These are phyloP conservation scores for Scyliorhinus canicula DNA, from an alignment of 2,797 vertebrate species.

Conservation along the genomic window DNA sequence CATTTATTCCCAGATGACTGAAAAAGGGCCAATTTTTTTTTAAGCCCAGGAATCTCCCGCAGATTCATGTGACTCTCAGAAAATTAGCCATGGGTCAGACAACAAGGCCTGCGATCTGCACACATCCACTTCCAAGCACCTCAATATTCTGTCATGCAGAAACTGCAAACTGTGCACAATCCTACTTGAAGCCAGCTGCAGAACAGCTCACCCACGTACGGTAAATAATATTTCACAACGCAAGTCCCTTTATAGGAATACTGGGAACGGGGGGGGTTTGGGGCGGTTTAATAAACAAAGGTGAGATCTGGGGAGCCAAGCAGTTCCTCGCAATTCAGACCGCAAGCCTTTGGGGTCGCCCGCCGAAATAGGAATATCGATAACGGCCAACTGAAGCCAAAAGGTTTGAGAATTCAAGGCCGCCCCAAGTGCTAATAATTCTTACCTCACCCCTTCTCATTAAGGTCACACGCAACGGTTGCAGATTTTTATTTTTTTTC, in stretches of 20 bases:
- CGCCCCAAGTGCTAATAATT: neutral
- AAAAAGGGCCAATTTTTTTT: conserved; percentile 46
- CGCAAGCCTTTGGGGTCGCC: neutral
- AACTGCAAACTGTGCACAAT: conserved; percentile 44
- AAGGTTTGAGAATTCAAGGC: neutral
- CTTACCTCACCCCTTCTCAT: neutral
- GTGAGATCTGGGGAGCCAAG: conserved; percentile 40
- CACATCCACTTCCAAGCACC: conserved; percentile 46
- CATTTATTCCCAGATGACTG: conserved; percentile 52
- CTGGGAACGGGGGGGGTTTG: conserved; percentile 37
- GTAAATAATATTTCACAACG: conserved; percentile 11
- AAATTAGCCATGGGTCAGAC: conserved; percentile 57
- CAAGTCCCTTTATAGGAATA: neutral
- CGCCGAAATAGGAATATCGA: neutral
- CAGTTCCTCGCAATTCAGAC: neutral
- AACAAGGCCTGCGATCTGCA: conserved; percentile 45
- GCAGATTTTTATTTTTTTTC: neutral
- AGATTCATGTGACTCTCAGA: conserved; percentile 50
- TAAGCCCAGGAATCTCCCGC: conserved; percentile 47
- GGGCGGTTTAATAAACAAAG: conserved; percentile 42
- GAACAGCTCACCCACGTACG: conserved; percentile 32
- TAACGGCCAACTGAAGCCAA: neutral
- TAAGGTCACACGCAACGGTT: neutral
- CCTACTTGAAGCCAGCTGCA: conserved; percentile 41
- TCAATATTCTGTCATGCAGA: conserved; percentile 48